Evolutionary conservation across 2,888 invertebrate species (phyloP).

Genomic region (Ormia ochracea): DNA sequence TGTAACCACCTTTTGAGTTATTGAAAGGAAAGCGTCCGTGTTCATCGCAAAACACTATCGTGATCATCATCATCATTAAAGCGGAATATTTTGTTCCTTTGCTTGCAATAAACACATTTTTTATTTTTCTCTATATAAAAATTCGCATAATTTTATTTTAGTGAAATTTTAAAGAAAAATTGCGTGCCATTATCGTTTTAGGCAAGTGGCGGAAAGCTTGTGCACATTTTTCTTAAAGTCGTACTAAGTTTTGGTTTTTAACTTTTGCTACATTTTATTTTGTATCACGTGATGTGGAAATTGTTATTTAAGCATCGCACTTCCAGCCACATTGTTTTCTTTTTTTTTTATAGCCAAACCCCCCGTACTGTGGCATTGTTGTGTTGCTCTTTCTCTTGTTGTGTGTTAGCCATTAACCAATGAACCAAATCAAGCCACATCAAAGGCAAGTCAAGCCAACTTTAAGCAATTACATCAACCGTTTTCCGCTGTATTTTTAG

Average conservation of each 20-base stretch:
- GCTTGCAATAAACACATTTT: not conserved
- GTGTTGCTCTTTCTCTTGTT: not conserved
- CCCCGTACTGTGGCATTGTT: constrained; percentile 4
- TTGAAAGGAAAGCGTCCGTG: not conserved
- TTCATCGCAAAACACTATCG: constrained; percentile 4
- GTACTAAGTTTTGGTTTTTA: constrained; percentile 36
- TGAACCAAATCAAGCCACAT: constrained; percentile 43
- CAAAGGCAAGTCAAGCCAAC: constrained; percentile 29
- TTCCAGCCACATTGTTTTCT: constrained; percentile 5
- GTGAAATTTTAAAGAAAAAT: constrained; percentile 28
- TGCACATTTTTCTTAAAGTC: not conserved
- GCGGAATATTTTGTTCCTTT: not conserved
- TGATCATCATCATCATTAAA: constrained; percentile 29
- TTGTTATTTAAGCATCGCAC: constrained; percentile 42
- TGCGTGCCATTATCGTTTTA: constrained; percentile 40
- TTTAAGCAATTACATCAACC: constrained; percentile 47
- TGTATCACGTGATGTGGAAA: constrained; percentile 59
- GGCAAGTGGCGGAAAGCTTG: constrained; percentile 8
- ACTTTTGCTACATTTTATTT: constrained; percentile 22
- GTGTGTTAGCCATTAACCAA: constrained; percentile 16
- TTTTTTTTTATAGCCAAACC: constrained; percentile 29
- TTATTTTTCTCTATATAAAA: not conserved
- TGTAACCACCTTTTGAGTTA: not conserved
- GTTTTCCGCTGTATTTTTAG: constrained; percentile 38
- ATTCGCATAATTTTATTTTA: constrained; percentile 26